A percentile compares a stretch with the other conserved stretches of the same genome.
Evolutionary conservation across 2,797 vertebrate genomes (phyloP).

Genomic region (Scleropages formosus): DNA sequence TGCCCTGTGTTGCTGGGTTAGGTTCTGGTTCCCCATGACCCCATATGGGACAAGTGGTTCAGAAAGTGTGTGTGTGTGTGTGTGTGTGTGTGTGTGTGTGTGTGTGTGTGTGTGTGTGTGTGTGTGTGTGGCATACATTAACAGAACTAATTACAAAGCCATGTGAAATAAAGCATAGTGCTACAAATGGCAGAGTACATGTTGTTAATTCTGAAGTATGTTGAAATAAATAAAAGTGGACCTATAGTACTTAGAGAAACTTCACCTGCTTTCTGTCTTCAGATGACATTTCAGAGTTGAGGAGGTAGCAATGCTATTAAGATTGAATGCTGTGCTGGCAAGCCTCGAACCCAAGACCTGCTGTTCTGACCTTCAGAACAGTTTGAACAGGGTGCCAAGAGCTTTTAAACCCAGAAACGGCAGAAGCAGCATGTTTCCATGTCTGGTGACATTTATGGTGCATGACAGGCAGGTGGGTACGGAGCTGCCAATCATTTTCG

Average conservation of each 20-base stretch:
- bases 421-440: not conserved
- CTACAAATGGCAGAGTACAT: too few relatives aligned
- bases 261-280: not conserved
- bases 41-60: too few relatives aligned
- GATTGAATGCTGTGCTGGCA: slow-evolving; percentile 2
- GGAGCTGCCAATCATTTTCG: not conserved
- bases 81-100: too few relatives aligned
- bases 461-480: not conserved
- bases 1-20: too few relatives aligned
- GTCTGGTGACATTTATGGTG: not conserved
- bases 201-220: too few relatives aligned
- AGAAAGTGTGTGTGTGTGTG: too few relatives aligned
- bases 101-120: too few relatives aligned
- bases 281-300: not conserved
- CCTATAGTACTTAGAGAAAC: not conserved
- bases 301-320: not conserved
- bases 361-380: not conserved
- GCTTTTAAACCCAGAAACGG: slow-evolving; percentile 8
- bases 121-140: too few relatives aligned
- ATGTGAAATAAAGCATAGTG: too few relatives aligned
- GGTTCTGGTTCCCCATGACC: too few relatives aligned
- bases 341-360: slow-evolving; percentile 6
- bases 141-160: too few relatives aligned
- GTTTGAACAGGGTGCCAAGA: not conserved
- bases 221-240: too few relatives aligned